phyloP scores from a whole-genome alignment of 2,797 vertebrate genomes.

The Strix occidentalis region DNA sequence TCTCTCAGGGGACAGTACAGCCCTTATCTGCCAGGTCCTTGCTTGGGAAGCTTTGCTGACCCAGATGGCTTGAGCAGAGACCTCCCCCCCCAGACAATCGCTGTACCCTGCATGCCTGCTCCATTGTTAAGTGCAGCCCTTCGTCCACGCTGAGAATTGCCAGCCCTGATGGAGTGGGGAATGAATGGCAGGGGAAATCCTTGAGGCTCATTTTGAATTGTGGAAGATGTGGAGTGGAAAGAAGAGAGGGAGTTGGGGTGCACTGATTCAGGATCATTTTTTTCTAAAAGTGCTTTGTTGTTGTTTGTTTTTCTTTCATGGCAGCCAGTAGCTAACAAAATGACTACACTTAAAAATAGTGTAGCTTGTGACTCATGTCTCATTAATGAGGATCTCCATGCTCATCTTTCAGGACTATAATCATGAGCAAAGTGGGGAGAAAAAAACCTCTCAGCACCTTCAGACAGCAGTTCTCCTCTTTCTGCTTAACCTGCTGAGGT shows the following conservation, averaged over 20 bases:
- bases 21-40: background rate
- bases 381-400: conserved; percentile 5
- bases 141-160: background rate
- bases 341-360: background rate
- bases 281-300: background rate
- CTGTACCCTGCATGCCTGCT: background rate
- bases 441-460: background rate
- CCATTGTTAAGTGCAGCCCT: background rate
- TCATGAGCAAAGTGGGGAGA: background rate
- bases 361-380: conserved; percentile 18
- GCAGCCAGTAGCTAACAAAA: conserved; percentile 22
- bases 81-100: background rate
- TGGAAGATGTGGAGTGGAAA: background rate
- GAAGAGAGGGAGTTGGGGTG: background rate
- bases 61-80: background rate
- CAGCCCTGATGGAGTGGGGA: background rate
- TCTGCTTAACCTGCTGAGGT: background rate
- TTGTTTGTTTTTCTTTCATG: conserved; percentile 26
- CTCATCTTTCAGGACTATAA: background rate
- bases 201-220: background rate
- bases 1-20: background rate
- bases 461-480: background rate
- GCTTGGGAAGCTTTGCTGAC: background rate
- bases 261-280: background rate
- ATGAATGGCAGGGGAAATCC: background rate